Evolutionary conservation across 2,113 vertebrate species (phyloP), one percentile per base, ranked within the genome.

Genomic region (Amblyornis subalaris): DNA sequence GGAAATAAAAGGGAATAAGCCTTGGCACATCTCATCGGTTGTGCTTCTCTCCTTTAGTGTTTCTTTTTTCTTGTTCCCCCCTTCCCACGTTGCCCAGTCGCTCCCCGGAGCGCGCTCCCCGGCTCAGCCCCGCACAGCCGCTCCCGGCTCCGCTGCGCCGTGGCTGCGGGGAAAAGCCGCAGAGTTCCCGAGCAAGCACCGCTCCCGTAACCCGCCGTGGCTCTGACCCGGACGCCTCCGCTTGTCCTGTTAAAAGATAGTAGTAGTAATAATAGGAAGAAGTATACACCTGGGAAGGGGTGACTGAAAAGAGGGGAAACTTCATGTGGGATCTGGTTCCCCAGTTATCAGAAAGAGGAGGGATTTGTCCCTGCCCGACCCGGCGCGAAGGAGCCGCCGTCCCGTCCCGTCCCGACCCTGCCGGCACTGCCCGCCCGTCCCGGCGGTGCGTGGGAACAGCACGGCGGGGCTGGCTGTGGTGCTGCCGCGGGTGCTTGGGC

Each of bases 1-100:
- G 70, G 91, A 89, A 91, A 95, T 88, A 90, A 78, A 89, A 91
- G 58, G 66, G 75, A 94, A 83, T 92, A 65, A 89, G 88, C n/a
- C 24, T 73, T 92, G 83, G 89, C 84, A 88, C 58, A 83, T 92
- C 66, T 50, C 53, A 3, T 67, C 25, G 54, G 26, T 33, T 44
- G 47, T 48, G 44, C 58, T 61, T 61, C 36, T 71, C 48, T 70
- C 61, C 89, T 73, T 47, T 31, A 26, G 42, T 38, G 35, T 31
- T 38, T 12, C 18, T 26, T 38, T 26, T 42, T 42, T 3, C 9
- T 51, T 25, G 28, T 29, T 42, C 12, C 15, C n/a, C 35, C 7
- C 23, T 66, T 35, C 36, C 61, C 87, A 22, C 70, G 7, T 69
- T 61, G 26, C 42, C 55, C 51, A 2, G 2, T 60, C 36, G 5